Evolutionary conservation across 2,797 vertebrate genomes (phyloP).

Genomic region (Protosalanx chinensis): DNA sequence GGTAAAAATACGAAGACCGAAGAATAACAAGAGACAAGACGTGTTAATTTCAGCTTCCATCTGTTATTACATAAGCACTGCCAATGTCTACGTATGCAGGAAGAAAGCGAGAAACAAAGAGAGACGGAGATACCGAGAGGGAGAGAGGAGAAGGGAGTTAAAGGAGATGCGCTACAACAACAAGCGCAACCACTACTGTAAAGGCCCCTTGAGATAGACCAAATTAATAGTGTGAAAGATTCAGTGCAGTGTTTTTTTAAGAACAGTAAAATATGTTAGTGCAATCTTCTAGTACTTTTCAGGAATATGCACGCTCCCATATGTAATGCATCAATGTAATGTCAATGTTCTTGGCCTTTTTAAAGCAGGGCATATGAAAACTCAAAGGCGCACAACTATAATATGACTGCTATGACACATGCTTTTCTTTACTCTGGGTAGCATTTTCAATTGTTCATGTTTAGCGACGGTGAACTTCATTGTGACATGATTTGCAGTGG

Average conservation of each 20-base stretch:
- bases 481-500: not conserved
- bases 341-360: not conserved
- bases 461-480: not conserved
- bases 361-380: not conserved
- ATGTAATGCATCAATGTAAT: not conserved
- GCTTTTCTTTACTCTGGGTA: not conserved
- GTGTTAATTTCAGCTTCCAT: conserved; percentile 99
- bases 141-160: conserved; percentile 18
- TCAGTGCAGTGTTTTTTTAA: conserved; percentile 30
- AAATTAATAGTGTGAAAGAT: conserved; percentile 43
- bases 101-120: conserved; percentile 48
- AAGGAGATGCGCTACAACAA: conserved; percentile 24
- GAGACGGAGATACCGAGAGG: conserved; percentile 31
- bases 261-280: conserved; percentile 21
- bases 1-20: conserved; percentile 89
- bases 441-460: not conserved
- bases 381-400: not conserved
- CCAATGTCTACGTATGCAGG: conserved; percentile 91
- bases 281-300: not conserved
- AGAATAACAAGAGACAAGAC: conserved; percentile 93
- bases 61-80: conserved; percentile 99
- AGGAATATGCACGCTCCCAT: not conserved
- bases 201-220: conserved; percentile 47
- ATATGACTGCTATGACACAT: not conserved
- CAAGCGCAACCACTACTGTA: conserved; percentile 47